Evolutionary conservation across 2,797 vertebrate genomes (phyloP).

Genomic region (Bradypus variegatus): DNA sequence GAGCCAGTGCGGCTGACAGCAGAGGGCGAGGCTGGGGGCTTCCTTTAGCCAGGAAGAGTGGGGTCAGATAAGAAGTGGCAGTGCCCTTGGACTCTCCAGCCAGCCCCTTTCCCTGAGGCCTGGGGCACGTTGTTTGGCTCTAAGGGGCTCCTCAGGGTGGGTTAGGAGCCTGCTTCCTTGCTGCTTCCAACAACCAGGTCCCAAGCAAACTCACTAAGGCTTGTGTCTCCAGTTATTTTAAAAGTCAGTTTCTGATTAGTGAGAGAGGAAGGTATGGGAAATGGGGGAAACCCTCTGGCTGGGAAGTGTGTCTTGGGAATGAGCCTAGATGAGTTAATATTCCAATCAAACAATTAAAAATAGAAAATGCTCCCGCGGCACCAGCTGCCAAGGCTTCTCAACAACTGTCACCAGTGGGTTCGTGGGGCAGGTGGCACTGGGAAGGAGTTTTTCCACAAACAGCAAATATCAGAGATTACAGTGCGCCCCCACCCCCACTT

Average conservation of each 20-base stretch:
- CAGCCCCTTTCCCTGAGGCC: neutral
- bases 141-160: neutral
- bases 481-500: neutral
- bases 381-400: conserved; percentile 58
- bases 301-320: conserved; percentile 51
- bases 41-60: neutral
- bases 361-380: conserved; percentile 71
- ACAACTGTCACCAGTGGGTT: conserved; percentile 51
- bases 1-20: neutral
- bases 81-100: neutral
- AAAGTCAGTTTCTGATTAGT: conserved; percentile 27
- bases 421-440: conserved; percentile 55
- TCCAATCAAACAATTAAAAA: conserved; percentile 76
- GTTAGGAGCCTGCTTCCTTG: neutral
- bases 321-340: conserved; percentile 74
- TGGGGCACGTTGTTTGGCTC: too few relatives aligned
- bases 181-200: neutral
- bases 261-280: conserved; percentile 19
- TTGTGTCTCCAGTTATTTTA: conserved; percentile 27
- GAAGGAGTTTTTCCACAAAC: conserved; percentile 36
- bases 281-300: conserved; percentile 53
- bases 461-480: conserved; percentile 2
- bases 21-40: neutral
- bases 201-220: neutral
- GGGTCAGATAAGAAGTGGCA: neutral